Base-by-base conservation (phyloP, 2,888 invertebrate genomes). In the Vesta saturnalis region DNA sequence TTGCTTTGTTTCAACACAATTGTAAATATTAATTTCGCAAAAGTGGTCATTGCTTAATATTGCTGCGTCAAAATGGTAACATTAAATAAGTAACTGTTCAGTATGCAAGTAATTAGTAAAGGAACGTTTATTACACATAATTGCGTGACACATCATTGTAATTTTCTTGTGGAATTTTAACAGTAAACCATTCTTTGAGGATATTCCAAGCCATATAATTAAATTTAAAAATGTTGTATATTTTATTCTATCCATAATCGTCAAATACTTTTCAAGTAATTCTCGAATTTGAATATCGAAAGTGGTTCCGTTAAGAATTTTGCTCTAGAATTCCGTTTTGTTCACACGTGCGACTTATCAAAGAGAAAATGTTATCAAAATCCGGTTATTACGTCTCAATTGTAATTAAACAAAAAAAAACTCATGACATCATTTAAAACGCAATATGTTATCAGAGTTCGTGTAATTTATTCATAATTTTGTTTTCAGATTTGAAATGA, bases 401-500 rank as follows among this genome's bases (percentile, higher is more conserved):
- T 56, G 23, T 54, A 12, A 19, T 22, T 54, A 54, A 54, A 18
- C 16, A 3, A n/a, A 18, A n/a, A 10, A 16, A 14, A 15, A 14
- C 56, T 47, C 49, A 46, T 30, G 21, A 46, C 63, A 23, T 63
- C 23, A 23, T 23, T 39, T 19, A 15, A 60, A 35, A 23, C 16
- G 49, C 55, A 23, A 18, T 54, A 62, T 54, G 62, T 62, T 62
- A 64, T 64, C 64, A 30, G 5, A 22, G 39, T 39, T 16, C 16
- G 6, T 14, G 12, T 61, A 14, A 18, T 30, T 18, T 35, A 30
- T 1, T 15, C 1, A 22, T 46, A 8, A 21, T 54, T 16, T 47
- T 30, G 39, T 18, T 63, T 52, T 21, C 21, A 49, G 52, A 60
- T 64, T 8, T 39, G 39, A 39, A 1, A 73, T 73, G 73, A 73